Evolutionary conservation across 2,888 invertebrate species (phyloP), one percentile per base, ranked within the genome.

Genomic region (Zygothrica quintamaculata): DNA sequence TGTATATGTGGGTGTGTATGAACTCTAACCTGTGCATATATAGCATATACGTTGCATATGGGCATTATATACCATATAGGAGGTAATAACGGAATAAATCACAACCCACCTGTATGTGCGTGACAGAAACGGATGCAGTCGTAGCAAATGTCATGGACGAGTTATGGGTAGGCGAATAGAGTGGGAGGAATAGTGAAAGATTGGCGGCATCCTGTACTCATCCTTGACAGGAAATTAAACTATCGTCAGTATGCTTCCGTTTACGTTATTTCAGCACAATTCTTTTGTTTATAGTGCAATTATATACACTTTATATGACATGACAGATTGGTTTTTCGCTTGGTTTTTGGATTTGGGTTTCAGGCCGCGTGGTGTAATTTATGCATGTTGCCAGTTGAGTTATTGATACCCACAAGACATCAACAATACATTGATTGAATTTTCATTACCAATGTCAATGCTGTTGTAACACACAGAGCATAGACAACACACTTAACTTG

Each of bases 361-460:
- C n/a, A n/a, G n/a, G n/a, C 15, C 11, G 6, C 18, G 3, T 15
- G n/a, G 34, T 11, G 40, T 69, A 76, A 82, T 82, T 78, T 80
- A 80, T 85, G 74, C 86, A 64, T 64, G 69, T 26, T 34, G 25
- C 0, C 29, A 15, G 34, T 52, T 62, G 72, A 61, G 51, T 68
- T 82, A 80, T 85, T 74, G 79, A 84, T 69, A 64, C 48, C 46
- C 34, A 48, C 13, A 29, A 40, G 25, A 40, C 15, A 36, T 29
- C n/a, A 9, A 1, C n/a, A 29, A 2, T 9, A 9, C 25, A 37
- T 46, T 18, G 65, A 57, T 61, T 64, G 65, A 56, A 78, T 78
- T 87, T 84, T 84, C 85, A 84, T 81, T 87, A 82, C 73, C 82
- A 84, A 69, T 87, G 82, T 68, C 84, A 87, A 84, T 77, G 82